Evolutionary conservation across 2,113 vertebrate genomes (phyloP).

Genomic region (Gymnobelideus leadbeateri): DNA sequence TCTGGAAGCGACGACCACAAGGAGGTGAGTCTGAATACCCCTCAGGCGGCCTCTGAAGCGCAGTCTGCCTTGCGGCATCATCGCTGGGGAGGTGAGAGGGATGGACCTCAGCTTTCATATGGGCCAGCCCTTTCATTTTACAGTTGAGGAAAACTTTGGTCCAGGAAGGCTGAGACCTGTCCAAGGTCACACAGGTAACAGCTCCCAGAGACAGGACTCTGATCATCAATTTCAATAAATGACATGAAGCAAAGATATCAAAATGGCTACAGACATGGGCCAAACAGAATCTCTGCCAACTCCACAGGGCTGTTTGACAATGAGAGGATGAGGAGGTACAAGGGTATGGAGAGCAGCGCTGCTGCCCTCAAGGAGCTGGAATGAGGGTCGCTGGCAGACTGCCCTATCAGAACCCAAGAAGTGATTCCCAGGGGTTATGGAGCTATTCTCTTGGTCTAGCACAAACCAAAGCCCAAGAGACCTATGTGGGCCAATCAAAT

Average conservation of each 20-base stretch:
- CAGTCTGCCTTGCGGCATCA: not conserved
- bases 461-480: not conserved
- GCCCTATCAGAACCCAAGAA: too few relatives aligned
- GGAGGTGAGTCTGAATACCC: not conserved
- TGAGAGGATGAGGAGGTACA: not conserved
- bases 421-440: not conserved
- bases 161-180: not conserved
- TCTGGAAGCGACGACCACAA: not conserved
- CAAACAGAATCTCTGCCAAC: not conserved
- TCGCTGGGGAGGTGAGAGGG: not conserved
- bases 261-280: not conserved
- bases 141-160: not conserved
- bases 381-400: not conserved
- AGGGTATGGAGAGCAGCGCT: not conserved
- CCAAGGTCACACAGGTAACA: not conserved
- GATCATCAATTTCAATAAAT: not conserved
- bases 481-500: not conserved
- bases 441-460: not conserved
- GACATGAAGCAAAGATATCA: not conserved
- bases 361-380: not conserved
- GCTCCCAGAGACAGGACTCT: not conserved
- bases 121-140: not conserved
- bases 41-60: not conserved
- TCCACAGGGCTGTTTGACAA: not conserved
- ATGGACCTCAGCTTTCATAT: not conserved